A percentile compares a stretch with the other conserved stretches of the same genome.
These are phyloP conservation scores for Anticlea derivata DNA, from an alignment of 2,888 invertebrate genomes.

Conservation along the genomic window DNA sequence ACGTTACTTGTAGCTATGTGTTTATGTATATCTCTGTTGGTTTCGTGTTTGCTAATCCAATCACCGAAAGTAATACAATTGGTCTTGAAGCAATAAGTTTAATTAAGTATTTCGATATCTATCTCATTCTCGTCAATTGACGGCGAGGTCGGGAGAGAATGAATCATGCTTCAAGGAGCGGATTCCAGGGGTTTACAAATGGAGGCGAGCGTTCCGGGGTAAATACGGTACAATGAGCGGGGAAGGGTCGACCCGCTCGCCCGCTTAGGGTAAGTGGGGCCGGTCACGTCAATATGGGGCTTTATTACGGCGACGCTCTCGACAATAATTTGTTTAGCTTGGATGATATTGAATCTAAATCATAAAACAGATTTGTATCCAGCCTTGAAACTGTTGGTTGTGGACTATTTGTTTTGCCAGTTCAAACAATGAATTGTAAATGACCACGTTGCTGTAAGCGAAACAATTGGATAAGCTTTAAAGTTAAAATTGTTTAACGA, in stretches of 20 bases:
- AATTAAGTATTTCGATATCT: slow-evolving; percentile 54
- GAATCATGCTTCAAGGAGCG: slow-evolving; percentile 81
- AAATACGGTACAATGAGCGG: slow-evolving; percentile 79
- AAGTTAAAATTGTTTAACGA: slow-evolving; percentile 28
- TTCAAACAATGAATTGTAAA: not conserved
- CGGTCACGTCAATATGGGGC: slow-evolving; percentile 79
- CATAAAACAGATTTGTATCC: slow-evolving; percentile 27
- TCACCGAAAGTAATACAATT: slow-evolving; percentile 20
- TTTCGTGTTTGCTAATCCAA: slow-evolving; percentile 13
- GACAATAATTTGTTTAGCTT: slow-evolving; percentile 74
- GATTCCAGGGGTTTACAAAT: slow-evolving; percentile 81
- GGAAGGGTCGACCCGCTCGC: slow-evolving; percentile 74
- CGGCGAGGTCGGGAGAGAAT: slow-evolving; percentile 67
- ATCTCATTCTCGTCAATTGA: slow-evolving; percentile 70
- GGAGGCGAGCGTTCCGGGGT: slow-evolving; percentile 79
- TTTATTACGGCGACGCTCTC: slow-evolving; percentile 73
- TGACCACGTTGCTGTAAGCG: not conserved
- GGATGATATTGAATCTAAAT: slow-evolving; percentile 46
- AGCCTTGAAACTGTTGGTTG: slow-evolving; percentile 1
- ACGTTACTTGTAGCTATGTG: not conserved
- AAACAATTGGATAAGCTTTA: slow-evolving; percentile 23
- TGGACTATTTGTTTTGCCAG: not conserved
- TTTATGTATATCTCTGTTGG: not conserved
- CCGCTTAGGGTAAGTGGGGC: slow-evolving; percentile 79
- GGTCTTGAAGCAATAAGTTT: slow-evolving; percentile 38